Evolutionary conservation across 2,888 invertebrate genomes (phyloP).

Genomic region (Monoplex corrugatus): DNA sequence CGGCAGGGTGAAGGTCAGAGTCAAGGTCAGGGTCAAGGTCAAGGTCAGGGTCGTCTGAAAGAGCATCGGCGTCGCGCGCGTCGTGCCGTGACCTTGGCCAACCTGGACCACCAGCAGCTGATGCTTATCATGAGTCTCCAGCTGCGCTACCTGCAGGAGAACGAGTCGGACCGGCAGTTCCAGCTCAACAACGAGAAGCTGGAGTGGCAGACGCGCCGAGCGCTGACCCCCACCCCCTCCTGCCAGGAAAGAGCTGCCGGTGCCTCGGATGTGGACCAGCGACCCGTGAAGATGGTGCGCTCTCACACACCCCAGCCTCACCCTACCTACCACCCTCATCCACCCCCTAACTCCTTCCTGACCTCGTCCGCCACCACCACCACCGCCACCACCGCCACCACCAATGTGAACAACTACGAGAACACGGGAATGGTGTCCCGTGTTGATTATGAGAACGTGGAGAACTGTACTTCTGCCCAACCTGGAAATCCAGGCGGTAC

Average conservation of each 20-base stretch:
- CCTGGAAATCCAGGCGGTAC: too few species aligned
- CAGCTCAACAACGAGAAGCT: slow-evolving; percentile 35
- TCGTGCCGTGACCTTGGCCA: slow-evolving; percentile 73
- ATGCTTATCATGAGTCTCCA: slow-evolving; percentile 73
- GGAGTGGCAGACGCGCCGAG: slow-evolving; percentile 55
- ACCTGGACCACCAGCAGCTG: slow-evolving; percentile 72
- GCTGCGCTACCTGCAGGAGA: slow-evolving; percentile 74
- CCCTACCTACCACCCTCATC: slow-evolving; percentile 48
- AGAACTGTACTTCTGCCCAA: slow-evolving; percentile 4
- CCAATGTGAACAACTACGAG: not conserved
- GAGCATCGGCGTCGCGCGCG: slow-evolving; percentile 69
- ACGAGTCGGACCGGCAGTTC: slow-evolving; percentile 32
- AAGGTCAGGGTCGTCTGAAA: slow-evolving; percentile 64
- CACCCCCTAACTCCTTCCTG: not conserved
- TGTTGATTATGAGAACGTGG: slow-evolving; percentile 44
- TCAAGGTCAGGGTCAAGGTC: slow-evolving; percentile 35
- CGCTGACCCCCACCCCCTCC: slow-evolving; percentile 71
- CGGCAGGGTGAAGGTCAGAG: slow-evolving; percentile 54
- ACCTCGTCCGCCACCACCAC: not conserved
- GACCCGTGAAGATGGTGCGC: slow-evolving; percentile 63
- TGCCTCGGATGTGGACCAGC: slow-evolving; percentile 32
- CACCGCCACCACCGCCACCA: not conserved
- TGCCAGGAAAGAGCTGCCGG: slow-evolving; percentile 2
- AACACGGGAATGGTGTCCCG: not conserved
- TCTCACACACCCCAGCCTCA: slow-evolving; percentile 74